phyloP scores from a whole-genome alignment of 2,797 vertebrate genomes.

The Synanceia verrucosa region DNA sequence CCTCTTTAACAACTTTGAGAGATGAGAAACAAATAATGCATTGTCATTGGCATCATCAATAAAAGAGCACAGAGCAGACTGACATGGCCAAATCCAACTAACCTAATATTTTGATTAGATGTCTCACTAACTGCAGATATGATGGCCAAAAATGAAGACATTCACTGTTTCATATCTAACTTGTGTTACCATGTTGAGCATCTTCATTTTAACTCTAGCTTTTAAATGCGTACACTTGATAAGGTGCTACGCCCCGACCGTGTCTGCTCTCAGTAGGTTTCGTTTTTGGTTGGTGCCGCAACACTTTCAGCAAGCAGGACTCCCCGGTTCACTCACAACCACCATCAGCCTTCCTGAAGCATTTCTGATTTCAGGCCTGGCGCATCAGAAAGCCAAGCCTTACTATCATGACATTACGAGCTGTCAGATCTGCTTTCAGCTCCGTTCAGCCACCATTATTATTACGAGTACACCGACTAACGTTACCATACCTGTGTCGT shows the following conservation, averaged over 20 bases:
- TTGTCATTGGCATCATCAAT: neutral
- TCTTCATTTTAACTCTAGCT: neutral
- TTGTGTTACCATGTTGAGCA: neutral
- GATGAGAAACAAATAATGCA: conserved; percentile 1
- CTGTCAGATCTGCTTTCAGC: neutral
- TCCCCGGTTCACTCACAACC: neutral
- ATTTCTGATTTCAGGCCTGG: conserved; percentile 17
- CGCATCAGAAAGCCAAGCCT: conserved; percentile 3
- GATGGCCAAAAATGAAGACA: no score
- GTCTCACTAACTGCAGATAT: no score
- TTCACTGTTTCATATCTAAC: no score
- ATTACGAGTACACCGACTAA: conserved; percentile 6
- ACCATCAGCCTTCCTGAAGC: conserved; percentile 13
- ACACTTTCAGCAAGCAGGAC: neutral
- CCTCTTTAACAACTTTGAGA: neutral
- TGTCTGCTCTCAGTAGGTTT: conserved; percentile 30
- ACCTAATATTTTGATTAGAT: neutral
- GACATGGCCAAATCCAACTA: neutral
- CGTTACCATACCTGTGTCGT: conserved; percentile 5
- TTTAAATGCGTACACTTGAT: neutral
- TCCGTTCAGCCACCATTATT: neutral
- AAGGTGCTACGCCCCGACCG: neutral
- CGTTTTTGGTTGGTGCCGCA: conserved; percentile 18
- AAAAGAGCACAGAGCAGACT: neutral
- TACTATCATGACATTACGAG: neutral